Conservation (phyloP, 2,888 invertebrate genomes). For the Cantharis lateralis region DNA sequence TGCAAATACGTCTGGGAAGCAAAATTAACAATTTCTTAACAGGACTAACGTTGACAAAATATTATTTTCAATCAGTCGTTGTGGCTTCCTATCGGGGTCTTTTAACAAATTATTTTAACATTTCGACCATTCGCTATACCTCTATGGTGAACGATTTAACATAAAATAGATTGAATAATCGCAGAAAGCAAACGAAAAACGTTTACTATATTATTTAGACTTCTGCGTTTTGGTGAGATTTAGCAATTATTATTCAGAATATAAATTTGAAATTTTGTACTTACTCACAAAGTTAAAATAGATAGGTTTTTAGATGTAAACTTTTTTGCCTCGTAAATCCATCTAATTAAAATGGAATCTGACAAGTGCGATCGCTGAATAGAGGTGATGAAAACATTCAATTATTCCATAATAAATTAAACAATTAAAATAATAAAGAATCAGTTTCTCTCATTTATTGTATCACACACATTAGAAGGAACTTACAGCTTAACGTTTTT, state of each 20-base stretch:
- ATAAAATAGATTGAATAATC: neutral
- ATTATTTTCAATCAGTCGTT: conserved; percentile 17
- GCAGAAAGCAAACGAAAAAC: neutral
- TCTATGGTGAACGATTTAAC: neutral
- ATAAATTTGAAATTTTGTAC: neutral
- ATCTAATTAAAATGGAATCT: neutral
- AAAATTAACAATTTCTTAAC: conserved; percentile 44
- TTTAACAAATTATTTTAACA: neutral
- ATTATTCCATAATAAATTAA: no score
- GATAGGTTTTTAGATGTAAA: neutral
- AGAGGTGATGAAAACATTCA: neutral
- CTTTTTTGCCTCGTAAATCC: neutral
- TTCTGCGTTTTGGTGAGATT: neutral
- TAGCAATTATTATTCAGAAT: neutral
- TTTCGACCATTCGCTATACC: neutral
- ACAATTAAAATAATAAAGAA: no score
- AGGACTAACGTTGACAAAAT: conserved; percentile 24
- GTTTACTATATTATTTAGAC: neutral
- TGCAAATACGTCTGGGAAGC: conserved; percentile 45
- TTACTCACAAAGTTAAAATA: neutral
- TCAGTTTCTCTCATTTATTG: no score
- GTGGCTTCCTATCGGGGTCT: neutral
- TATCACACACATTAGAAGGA: no score
- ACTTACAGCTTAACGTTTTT: no score
- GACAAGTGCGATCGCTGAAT: neutral